phyloP scores from a whole-genome alignment of 30 jellyfish, hydroid and myxozoan species.

The Catostylus mosaicus region DNA sequence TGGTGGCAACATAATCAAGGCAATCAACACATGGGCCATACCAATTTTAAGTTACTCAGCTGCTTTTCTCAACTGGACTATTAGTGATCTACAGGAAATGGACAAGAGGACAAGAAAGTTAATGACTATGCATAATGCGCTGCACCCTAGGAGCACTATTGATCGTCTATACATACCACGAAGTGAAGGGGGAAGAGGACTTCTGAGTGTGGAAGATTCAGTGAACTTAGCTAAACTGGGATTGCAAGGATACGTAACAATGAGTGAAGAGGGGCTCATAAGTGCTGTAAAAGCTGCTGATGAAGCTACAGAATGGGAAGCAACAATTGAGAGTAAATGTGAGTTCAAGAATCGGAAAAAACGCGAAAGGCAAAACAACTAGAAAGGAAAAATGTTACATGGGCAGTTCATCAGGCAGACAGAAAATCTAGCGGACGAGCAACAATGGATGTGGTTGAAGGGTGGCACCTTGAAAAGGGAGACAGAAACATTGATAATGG shows the following conservation, averaged over 20 bases:
- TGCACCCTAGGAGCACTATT: conserved; percentile 37
- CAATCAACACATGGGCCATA: conserved; percentile 54
- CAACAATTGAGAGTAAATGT: conserved; percentile 15
- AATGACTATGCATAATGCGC: conserved; percentile 27
- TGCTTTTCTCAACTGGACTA: conserved; percentile 20
- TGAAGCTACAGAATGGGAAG: conserved; percentile 28
- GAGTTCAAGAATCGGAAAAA: conserved; percentile 25
- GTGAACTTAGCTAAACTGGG: conserved; percentile 9
- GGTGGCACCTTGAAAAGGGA: neutral
- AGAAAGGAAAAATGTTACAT: conserved; percentile 2
- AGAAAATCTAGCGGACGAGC: neutral
- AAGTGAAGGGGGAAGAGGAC: conserved; percentile 52
- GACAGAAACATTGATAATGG: too few species aligned
- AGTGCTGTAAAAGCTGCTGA: conserved; percentile 36
- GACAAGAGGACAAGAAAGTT: conserved; percentile 36
- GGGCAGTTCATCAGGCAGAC: conserved; percentile 17
- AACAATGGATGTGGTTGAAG: neutral
- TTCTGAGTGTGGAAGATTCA: conserved; percentile 42
- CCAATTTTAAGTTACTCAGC: conserved; percentile 12
- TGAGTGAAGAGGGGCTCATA: conserved; percentile 19
- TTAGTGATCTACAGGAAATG: conserved; percentile 22
- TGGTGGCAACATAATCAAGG: conserved; percentile 12
- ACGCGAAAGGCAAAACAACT: conserved; percentile 33
- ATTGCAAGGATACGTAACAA: conserved; percentile 13
- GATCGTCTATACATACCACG: conserved; percentile 45